These are phyloP conservation scores for Ochropacha duplaris DNA, from an alignment of 2,888 invertebrate species.

Conservation along the genomic window DNA sequence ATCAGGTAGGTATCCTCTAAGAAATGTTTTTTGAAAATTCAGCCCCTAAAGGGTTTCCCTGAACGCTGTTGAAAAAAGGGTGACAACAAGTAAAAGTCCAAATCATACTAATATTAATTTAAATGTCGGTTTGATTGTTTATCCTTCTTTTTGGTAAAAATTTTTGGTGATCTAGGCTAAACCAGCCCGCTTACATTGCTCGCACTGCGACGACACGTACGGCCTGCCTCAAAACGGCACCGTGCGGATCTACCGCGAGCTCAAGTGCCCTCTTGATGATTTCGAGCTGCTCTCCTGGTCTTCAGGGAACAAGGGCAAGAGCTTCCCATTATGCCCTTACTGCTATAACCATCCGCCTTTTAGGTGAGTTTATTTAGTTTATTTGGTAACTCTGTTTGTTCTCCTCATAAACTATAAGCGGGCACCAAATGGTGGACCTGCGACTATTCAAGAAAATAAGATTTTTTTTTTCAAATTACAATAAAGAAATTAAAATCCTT, in stretches of 20 bases:
- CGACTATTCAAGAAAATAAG: too few relatives aligned
- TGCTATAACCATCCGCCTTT: slow-evolving; percentile 99
- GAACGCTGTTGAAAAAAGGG: too few relatives aligned
- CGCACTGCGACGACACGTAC: slow-evolving; percentile 98
- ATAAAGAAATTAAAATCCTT: too few relatives aligned
- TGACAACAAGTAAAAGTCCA: too few relatives aligned
- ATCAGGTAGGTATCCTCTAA: too few relatives aligned
- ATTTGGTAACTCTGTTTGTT: not conserved
- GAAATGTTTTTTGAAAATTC: too few relatives aligned
- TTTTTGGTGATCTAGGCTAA: slow-evolving; percentile 83
- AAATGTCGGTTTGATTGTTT: too few relatives aligned
- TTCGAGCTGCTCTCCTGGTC: slow-evolving; percentile 98
- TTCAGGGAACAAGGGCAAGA: slow-evolving; percentile 96
- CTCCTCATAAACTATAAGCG: not conserved
- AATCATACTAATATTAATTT: too few relatives aligned
- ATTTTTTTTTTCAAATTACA: too few relatives aligned
- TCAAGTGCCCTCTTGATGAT: slow-evolving; percentile 98
- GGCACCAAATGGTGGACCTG: too few relatives aligned
- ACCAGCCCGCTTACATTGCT: slow-evolving; percentile 96
- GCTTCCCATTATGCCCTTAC: slow-evolving; percentile 98
- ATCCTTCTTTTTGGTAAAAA: too few relatives aligned
- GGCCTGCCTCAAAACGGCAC: slow-evolving; percentile 95
- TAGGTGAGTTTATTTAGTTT: slow-evolving; percentile 74
- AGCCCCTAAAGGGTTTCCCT: too few relatives aligned
- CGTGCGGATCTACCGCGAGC: slow-evolving; percentile 95